Conservation (phyloP, 2,888 invertebrate species). For the Scaptomyza reducta region DNA sequence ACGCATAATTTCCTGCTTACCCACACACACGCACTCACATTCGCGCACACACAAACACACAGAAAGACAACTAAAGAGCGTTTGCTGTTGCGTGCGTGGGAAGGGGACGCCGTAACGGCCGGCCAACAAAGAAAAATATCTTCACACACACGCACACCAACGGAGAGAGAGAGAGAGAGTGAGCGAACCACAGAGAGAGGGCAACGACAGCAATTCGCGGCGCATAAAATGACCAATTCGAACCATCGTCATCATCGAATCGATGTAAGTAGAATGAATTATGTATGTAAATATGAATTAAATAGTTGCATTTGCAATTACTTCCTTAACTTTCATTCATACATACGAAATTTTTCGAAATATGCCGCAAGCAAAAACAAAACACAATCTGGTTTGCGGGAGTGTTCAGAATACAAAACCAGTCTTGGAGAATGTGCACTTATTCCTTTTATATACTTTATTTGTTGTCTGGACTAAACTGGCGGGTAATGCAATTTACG, state of each 20-base stretch:
- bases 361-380: constrained; percentile 19
- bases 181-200: constrained; percentile 31
- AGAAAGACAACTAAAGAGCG: constrained; percentile 34
- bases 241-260: constrained; percentile 69
- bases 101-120: constrained; percentile 56
- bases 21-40: constrained; percentile 43
- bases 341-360: constrained; percentile 3
- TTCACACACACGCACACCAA: constrained; percentile 17
- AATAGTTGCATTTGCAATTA: constrained; percentile 3
- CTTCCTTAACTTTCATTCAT: constrained; percentile 11
- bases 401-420: constrained; percentile 14
- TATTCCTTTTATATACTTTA: constrained; percentile 26
- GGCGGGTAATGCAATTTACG: constrained; percentile 54
- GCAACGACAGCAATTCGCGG: constrained; percentile 60
- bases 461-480: constrained; percentile 12
- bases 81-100: constrained; percentile 60
- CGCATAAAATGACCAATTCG: constrained; percentile 77
- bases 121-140: constrained; percentile 69
- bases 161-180: constrained; percentile 13
- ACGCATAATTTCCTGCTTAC: constrained; percentile 75
- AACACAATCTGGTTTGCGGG: constrained; percentile 26
- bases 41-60: constrained; percentile 4
- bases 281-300: constrained; percentile 10
- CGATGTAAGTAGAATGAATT: constrained; percentile 65
- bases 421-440: constrained; percentile 11